Percentiles rank a stretch among this genome's conserved stretches.
These are phyloP conservation scores for Sphaerodactylus townsendi DNA, from an alignment of 2,113 vertebrate species.

Conservation along the genomic window DNA sequence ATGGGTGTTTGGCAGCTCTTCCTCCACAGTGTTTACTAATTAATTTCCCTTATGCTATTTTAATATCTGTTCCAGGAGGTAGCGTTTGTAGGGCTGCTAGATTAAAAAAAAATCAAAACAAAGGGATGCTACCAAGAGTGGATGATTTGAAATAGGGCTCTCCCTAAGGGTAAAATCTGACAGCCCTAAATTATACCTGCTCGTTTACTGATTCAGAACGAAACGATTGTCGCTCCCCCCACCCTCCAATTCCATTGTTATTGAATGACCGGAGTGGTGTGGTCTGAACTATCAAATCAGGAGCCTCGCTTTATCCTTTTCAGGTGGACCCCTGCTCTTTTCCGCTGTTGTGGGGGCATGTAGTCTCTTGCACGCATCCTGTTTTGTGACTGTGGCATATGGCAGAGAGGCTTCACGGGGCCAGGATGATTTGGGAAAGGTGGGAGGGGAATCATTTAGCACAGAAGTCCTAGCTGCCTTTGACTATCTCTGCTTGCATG, in stretches of 20 bases:
- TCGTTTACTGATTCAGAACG: not conserved
- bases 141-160: not conserved
- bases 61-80: conserved; percentile 15
- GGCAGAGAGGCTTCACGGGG: conserved; percentile 23
- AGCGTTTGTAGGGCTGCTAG: not conserved
- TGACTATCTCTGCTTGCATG: conserved; percentile 39
- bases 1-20: conserved; percentile 20
- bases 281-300: conserved; percentile 45
- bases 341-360: conserved; percentile 19
- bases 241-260: not conserved
- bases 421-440: conserved; percentile 29
- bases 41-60: conserved; percentile 1
- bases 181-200: conserved; percentile 3
- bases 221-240: not conserved
- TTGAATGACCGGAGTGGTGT: conserved; percentile 48
- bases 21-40: not conserved
- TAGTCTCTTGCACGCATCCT: conserved; percentile 33
- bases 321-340: conserved; percentile 4
- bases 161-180: not conserved
- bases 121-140: not conserved
- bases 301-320: conserved; percentile 14
- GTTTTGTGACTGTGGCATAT: conserved; percentile 30
- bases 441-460: conserved; percentile 26
- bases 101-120: conserved; percentile 18
- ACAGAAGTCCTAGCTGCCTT: conserved; percentile 48